Conservation (phyloP, 2,113 vertebrate genomes). For the Camelus bactrianus region DNA sequence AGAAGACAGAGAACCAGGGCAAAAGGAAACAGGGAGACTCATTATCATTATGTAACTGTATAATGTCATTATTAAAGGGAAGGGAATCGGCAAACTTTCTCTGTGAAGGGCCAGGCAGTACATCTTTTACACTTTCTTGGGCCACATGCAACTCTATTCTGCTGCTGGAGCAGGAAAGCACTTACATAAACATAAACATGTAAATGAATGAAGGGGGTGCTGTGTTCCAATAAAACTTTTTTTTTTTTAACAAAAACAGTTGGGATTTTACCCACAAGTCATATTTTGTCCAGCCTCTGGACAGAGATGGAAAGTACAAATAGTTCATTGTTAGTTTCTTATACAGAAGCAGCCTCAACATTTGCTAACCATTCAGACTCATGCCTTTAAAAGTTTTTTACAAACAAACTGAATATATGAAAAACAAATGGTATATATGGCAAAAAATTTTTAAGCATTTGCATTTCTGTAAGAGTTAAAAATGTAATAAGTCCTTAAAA, state of each 20-base stretch:
- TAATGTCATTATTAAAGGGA: neutral
- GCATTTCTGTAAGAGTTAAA: slow-evolving; percentile 28
- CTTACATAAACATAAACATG: neutral
- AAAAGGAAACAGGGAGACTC: neutral
- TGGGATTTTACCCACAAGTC: neutral
- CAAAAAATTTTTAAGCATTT: slow-evolving; percentile 4
- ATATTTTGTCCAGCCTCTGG: neutral
- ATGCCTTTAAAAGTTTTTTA: slow-evolving; percentile 23
- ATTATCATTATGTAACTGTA: neutral
- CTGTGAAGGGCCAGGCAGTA: neutral
- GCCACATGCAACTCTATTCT: neutral
- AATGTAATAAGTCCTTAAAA: slow-evolving; percentile 17
- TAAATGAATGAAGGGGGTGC: neutral
- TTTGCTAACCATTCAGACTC: neutral
- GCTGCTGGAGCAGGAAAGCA: neutral
- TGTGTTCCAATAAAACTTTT: neutral
- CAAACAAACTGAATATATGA: slow-evolving; percentile 12
- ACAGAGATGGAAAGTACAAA: neutral
- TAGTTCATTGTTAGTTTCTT: neutral
- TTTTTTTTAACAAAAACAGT: neutral
- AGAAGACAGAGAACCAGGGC: neutral
- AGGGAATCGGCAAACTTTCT: neutral
- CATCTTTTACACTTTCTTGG: neutral
- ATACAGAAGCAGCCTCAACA: neutral
- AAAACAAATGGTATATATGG: neutral